Evolutionary conservation across 2,797 vertebrate species (phyloP), one percentile per base, ranked within the genome.

Genomic region (Notolepis coatsorum): DNA sequence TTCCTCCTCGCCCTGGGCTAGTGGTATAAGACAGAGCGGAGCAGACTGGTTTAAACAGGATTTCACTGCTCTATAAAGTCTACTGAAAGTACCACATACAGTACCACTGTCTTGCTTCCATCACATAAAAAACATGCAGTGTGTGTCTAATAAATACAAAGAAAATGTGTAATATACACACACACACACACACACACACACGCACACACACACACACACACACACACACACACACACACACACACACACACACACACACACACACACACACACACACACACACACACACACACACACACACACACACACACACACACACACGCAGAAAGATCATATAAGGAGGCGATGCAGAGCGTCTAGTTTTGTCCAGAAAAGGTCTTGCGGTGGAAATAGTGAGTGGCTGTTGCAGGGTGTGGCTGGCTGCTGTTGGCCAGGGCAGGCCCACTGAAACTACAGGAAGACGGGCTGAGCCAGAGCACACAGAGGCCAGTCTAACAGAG

Each of bases 361-460:
- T 65, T 25, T 20, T 57, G 54, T 71, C 43, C 58, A 47, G 60
- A 51, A 60, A 54, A 18, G 0, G 18, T 17, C 17, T 65, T 18
- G 39, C 41, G 52, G 75, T 85, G 86, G 86, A 90, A 87, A 88
- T 70, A 75, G 37, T 83, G 79, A 84, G 71, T 9, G 53, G 37
- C 62, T 69, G 46, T 33, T 27, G 42, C 64, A 64, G 86, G 88
- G 88, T 79, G 86, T 80, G 85, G 53, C 20, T 37, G 3, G 78
- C 78, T 71, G 67, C 56, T 56, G 42, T 71, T 67, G 62, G 72
- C 61, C 61, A 4, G 39, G 61, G 72, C 67, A 50, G 56, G 65
- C 61, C 71, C 57, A 25, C 30, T 53, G 68, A 33, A 57, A 55
- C 51, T 61, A 55, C 49, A 74, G 49, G 45, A 48, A 60, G 57